Evolutionary conservation across 2,797 vertebrate species (phyloP).

Genomic region (Lates japonicus): DNA sequence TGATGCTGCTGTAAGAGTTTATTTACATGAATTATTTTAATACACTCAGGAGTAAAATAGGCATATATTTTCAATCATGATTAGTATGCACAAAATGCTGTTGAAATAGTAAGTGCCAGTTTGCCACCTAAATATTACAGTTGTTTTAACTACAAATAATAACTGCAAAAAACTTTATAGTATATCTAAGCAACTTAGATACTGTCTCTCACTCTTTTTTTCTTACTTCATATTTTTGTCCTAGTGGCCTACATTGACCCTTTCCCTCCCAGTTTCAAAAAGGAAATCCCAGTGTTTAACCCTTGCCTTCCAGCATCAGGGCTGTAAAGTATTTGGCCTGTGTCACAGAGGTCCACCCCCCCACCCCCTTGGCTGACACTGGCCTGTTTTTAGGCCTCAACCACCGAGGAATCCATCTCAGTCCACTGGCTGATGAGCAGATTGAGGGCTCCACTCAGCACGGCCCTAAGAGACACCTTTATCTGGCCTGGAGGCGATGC

Average conservation of each 20-base stretch:
- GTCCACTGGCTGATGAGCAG: slow-evolving; percentile 68
- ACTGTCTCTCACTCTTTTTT: neutral
- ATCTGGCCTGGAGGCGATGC: slow-evolving; percentile 73
- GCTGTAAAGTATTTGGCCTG: slow-evolving; percentile 54
- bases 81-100: neutral
- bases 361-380: slow-evolving; percentile 65
- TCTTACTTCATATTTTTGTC: neutral
- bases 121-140: neutral
- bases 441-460: slow-evolving; percentile 61
- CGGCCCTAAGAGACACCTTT: slow-evolving; percentile 75
- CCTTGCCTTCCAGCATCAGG: slow-evolving; percentile 34
- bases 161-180: neutral
- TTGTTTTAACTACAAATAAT: neutral
- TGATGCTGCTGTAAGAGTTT: neutral
- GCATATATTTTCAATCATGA: neutral
- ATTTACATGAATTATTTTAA: neutral
- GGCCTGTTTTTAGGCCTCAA: slow-evolving; percentile 54
- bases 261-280: neutral
- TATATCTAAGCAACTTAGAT: neutral
- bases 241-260: neutral
- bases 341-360: slow-evolving; percentile 70
- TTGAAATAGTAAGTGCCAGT: no score
- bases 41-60: neutral
- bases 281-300: slow-evolving; percentile 28
- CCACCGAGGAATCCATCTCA: slow-evolving; percentile 71